Evolutionary conservation across 2,797 vertebrate species (phyloP).

Genomic region (Dermochelys coriacea): DNA sequence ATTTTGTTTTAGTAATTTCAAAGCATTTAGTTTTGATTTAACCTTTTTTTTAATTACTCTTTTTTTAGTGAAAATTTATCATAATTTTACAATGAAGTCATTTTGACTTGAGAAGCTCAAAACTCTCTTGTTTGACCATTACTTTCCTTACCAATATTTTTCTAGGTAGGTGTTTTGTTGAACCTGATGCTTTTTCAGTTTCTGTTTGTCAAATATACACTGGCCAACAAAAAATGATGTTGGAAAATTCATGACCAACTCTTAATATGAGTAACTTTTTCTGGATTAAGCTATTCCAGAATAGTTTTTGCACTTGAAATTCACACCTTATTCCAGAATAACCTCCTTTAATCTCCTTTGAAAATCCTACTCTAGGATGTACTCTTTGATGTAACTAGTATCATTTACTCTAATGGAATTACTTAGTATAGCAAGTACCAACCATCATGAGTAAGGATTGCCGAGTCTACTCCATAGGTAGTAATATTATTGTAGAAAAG

Average conservation of each 20-base stretch:
- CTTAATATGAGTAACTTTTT: background rate
- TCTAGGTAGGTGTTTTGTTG: background rate
- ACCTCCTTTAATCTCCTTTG: background rate
- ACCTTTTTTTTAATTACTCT: background rate
- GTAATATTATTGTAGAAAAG: background rate
- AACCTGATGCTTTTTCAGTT: background rate
- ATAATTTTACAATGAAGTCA: background rate
- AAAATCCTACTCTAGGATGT: background rate
- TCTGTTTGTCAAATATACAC: background rate
- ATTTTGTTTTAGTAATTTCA: background rate
- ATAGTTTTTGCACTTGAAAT: background rate
- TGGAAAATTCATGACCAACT: background rate
- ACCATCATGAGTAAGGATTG: background rate
- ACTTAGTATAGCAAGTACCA: background rate
- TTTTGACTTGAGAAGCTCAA: background rate
- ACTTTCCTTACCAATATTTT: background rate
- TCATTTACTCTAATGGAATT: background rate
- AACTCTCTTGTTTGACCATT: background rate
- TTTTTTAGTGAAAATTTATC: background rate
- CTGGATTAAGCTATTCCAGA: background rate
- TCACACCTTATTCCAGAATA: background rate
- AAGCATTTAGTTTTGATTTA: background rate
- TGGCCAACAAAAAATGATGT: background rate
- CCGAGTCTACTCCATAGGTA: background rate
- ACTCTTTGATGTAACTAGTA: background rate